Evolutionary conservation across 2,797 vertebrate genomes (phyloP).

Genomic region (Sebastolobus altivelis): DNA sequence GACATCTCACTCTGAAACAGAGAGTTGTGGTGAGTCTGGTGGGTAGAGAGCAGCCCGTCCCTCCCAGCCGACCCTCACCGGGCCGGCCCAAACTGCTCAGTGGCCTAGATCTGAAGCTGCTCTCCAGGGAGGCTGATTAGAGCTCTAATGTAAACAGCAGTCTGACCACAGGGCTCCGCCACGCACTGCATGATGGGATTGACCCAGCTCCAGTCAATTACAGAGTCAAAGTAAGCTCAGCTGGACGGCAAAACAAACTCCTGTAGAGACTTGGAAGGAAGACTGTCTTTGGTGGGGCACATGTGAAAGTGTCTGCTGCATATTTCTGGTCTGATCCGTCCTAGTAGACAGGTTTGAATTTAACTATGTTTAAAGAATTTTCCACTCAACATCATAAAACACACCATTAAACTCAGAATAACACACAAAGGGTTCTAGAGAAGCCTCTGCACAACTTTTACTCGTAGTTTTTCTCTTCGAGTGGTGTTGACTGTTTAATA

Average conservation of each 20-base stretch:
- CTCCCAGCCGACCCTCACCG: conserved; percentile 49
- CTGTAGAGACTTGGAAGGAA: conserved; percentile 46
- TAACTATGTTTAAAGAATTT: conserved; percentile 11
- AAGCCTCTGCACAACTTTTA: neutral
- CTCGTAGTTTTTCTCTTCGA: neutral
- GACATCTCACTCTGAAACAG: conserved; percentile 1
- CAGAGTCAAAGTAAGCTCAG: conserved; percentile 73
- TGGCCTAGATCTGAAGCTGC: conserved; percentile 80
- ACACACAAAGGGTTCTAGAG: neutral
- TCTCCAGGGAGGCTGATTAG: conserved; percentile 86
- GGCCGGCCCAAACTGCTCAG: conserved; percentile 68
- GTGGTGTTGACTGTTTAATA: neutral
- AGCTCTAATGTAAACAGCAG: conserved; percentile 86
- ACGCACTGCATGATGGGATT: conserved; percentile 83
- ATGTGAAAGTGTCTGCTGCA: conserved; percentile 41
- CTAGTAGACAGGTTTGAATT: conserved; percentile 28
- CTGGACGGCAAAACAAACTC: conserved; percentile 73
- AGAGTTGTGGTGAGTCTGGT: conserved; percentile 31
- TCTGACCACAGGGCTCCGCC: conserved; percentile 80
- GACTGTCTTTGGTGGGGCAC: conserved; percentile 34
- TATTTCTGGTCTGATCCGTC: conserved; percentile 15
- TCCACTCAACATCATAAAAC: conserved; percentile 32
- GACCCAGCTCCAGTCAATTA: conserved; percentile 78
- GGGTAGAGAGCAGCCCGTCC: conserved; percentile 43
- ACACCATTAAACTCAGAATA: conserved; percentile 21